Base-by-base conservation (phyloP, 2,797 vertebrate species). In the Falco concolor region DNA sequence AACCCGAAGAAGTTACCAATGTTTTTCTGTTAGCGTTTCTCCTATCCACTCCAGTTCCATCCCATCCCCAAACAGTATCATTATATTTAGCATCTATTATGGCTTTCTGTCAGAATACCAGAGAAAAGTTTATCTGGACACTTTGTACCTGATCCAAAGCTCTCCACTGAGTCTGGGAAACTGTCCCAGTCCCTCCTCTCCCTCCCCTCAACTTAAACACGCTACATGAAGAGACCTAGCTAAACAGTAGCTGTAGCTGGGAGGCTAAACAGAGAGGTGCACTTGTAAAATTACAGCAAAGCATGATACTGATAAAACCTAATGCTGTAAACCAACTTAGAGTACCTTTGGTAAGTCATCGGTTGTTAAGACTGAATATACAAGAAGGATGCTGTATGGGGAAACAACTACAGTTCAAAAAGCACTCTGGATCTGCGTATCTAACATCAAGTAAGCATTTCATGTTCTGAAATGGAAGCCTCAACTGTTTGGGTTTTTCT, bases 191-290 rank as follows among this genome's bases (percentile, higher is more conserved):
- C 22, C 32, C 20, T 75, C 38, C 38, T 59, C 25, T 45, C n/a
- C 38, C 10, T 74, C 24, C 52, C 44, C 28, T 61, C 45, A 25
- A 12, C 16, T 45, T 59, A 12, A 28, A 64, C 21, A 28, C 11
- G 1, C 5, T 5, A 0, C 0, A 0, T 27, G 50, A 68, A 72
- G 67, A 78, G 59, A 74, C 42, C 6, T 14, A n/a, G 18, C 15
- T 28, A 13, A 83, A n/a, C 14, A 19, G 12, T 18, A 13, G 32
- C 8, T 25, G 16, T 27, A 30, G 16, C 19, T 52, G 63, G 65
- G 65, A 73, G 74, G 30, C 73, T 54, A 22, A 85, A 77, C 19
- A 4, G 49, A 69, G 57, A 34, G 8, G 8, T 7, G 11, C 20
- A 9, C 1, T 3, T 2, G 1, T 25, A 38, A 56, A 80, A 60